A percentile compares a stretch with the other conserved stretches of the same genome.
Evolutionary conservation across 30 jellyfish, hydroid and myxozoan genomes (phyloP).

Genomic region (Sanderia malayensis): DNA sequence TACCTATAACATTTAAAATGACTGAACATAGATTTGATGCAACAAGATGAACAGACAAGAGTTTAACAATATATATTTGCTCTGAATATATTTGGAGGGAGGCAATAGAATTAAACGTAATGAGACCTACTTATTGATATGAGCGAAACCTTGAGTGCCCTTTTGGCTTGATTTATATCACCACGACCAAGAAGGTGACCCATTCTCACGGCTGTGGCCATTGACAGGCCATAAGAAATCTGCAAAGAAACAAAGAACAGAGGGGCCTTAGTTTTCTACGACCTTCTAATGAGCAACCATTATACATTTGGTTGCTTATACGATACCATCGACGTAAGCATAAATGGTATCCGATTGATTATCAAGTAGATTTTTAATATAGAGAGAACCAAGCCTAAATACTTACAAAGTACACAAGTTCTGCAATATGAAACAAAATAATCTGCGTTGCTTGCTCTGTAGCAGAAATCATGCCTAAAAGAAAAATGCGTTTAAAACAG

Average conservation of each 20-base stretch:
- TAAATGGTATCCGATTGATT: too few relatives aligned
- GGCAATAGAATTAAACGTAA: background rate
- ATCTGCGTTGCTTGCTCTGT: slow-evolving; percentile 44
- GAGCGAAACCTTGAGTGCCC: slow-evolving; percentile 15
- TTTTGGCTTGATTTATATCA: slow-evolving; percentile 29
- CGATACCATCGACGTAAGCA: too few relatives aligned
- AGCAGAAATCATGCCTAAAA: slow-evolving; percentile 29
- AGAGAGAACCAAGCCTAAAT: too few relatives aligned
- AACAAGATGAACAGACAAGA: too few relatives aligned
- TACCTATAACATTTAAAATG: background rate
- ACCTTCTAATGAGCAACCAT: too few relatives aligned
- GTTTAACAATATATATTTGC: too few relatives aligned
- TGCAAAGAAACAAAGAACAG: background rate
- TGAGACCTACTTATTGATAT: slow-evolving; percentile 1
- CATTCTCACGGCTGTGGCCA: slow-evolving; percentile 63
- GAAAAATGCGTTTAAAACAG: too few relatives aligned
- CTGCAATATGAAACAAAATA: slow-evolving; percentile 15
- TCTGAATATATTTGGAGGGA: too few relatives aligned
- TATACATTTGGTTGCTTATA: too few relatives aligned
- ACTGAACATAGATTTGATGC: too few relatives aligned
- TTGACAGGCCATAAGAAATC: slow-evolving; percentile 44
- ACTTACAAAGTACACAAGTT: slow-evolving; percentile 38
- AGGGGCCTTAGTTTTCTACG: too few relatives aligned
- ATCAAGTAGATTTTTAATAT: too few relatives aligned
- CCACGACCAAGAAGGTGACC: slow-evolving; percentile 57